phyloP scores from a whole-genome alignment of 2,113 vertebrate species.

The Pangasianodon hypophthalmus region DNA sequence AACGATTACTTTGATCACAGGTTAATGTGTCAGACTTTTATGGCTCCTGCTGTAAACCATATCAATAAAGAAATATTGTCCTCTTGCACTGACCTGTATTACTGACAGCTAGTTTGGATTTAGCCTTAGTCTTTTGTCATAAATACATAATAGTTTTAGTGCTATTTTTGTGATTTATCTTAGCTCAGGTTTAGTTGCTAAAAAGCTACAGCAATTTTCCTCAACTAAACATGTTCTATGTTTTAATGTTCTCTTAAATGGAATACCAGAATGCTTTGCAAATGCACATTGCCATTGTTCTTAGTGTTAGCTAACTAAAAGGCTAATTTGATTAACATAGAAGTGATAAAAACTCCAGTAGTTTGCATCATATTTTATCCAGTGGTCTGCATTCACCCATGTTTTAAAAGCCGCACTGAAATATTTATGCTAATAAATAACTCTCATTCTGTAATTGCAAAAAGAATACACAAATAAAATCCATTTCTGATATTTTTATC shows the following conservation, averaged over 20 bases:
- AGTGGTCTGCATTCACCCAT: neutral
- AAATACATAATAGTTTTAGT: slow-evolving; percentile 76
- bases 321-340: neutral
- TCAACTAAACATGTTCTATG: neutral
- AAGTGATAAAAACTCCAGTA: too few species aligned
- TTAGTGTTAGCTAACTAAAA: neutral
- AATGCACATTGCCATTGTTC: neutral
- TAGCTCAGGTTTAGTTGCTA: neutral
- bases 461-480: neutral
- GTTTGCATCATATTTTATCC: neutral
- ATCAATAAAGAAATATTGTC: too few species aligned
- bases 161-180: neutral
- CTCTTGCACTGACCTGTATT: too few species aligned
- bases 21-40: slow-evolving; percentile 22
- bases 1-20: neutral
- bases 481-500: neutral
- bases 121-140: too few species aligned
- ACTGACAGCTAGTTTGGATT: too few species aligned
- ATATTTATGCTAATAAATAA: neutral
- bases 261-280: neutral
- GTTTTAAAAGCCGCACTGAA: neutral
- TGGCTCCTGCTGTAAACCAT: neutral
- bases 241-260: neutral
- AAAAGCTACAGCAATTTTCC: neutral
- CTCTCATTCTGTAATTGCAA: neutral